These are phyloP conservation scores for Schrankia costaestrigalis DNA, from an alignment of 2,888 invertebrate genomes.

Conservation along the genomic window DNA sequence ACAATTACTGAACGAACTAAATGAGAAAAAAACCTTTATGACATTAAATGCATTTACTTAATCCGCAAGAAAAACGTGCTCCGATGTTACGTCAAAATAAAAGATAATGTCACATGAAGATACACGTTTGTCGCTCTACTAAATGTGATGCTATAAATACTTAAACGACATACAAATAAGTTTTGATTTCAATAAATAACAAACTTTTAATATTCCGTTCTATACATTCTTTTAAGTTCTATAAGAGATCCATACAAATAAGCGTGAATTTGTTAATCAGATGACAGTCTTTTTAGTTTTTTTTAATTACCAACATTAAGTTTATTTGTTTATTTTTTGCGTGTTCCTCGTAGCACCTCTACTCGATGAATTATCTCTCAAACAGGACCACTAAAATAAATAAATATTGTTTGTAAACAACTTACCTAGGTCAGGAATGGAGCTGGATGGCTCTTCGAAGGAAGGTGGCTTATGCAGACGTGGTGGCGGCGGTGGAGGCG, in stretches of 20 bases:
- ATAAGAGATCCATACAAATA: too few relatives aligned
- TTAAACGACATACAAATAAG: too few relatives aligned
- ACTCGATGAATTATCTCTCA: background rate
- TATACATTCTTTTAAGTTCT: too few relatives aligned
- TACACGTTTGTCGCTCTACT: slow-evolving; percentile 7
- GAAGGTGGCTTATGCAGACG: slow-evolving; percentile 77
- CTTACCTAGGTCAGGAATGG: slow-evolving; percentile 94
- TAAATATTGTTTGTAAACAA: slow-evolving; percentile 22
- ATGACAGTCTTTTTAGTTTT: too few relatives aligned
- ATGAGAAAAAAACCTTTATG: too few relatives aligned
- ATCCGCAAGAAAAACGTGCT: slow-evolving; percentile 7
- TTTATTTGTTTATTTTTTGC: background rate
- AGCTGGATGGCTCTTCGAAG: slow-evolving; percentile 91
- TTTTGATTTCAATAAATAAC: too few relatives aligned
- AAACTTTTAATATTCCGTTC: too few relatives aligned
- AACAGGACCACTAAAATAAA: background rate
- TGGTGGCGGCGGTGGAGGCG: slow-evolving; percentile 74
- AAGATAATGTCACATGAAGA: slow-evolving; percentile 19
- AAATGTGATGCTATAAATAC: too few relatives aligned
- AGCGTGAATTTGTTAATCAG: too few relatives aligned
- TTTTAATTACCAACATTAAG: too few relatives aligned
- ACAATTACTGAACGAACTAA: too few relatives aligned
- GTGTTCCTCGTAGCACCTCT: slow-evolving; percentile 8
- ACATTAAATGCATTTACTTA: slow-evolving; percentile 1
- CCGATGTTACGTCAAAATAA: slow-evolving; percentile 18